phyloP scores from a whole-genome alignment of 2,797 vertebrate species.

The Enteromius viviparus region DNA sequence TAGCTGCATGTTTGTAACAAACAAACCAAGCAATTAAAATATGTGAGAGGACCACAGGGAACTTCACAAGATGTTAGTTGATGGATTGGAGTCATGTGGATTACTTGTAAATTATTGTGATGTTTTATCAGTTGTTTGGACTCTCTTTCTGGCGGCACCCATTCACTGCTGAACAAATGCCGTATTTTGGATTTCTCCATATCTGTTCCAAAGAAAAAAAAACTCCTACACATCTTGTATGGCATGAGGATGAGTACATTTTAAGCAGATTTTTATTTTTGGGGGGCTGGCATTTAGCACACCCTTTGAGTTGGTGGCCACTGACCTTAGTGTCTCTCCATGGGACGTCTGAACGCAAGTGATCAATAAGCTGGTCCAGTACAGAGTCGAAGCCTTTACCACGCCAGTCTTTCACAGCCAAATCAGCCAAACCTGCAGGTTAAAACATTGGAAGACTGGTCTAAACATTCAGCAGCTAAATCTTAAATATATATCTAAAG shows the following conservation, averaged over 20 bases:
- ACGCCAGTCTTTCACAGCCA: constrained; percentile 81
- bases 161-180: neutral
- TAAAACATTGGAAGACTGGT: neutral
- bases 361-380: constrained; percentile 79
- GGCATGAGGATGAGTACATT: neutral
- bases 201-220: neutral
- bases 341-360: constrained; percentile 66
- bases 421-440: constrained; percentile 49
- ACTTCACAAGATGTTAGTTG: neutral
- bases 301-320: neutral
- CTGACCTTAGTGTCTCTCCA: constrained; percentile 39
- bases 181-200: neutral
- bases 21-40: neutral
- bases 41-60: neutral
- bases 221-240: neutral
- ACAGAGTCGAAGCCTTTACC: constrained; percentile 86
- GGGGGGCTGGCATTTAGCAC: neutral
- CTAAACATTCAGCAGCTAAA: neutral
- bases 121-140: neutral
- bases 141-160: neutral
- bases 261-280: neutral
- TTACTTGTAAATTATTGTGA: neutral
- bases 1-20: neutral
- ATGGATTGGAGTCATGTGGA: neutral
- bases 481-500: neutral